phyloP scores from a whole-genome alignment of 2,113 vertebrate genomes.

The Cranoglanis bouderius region DNA sequence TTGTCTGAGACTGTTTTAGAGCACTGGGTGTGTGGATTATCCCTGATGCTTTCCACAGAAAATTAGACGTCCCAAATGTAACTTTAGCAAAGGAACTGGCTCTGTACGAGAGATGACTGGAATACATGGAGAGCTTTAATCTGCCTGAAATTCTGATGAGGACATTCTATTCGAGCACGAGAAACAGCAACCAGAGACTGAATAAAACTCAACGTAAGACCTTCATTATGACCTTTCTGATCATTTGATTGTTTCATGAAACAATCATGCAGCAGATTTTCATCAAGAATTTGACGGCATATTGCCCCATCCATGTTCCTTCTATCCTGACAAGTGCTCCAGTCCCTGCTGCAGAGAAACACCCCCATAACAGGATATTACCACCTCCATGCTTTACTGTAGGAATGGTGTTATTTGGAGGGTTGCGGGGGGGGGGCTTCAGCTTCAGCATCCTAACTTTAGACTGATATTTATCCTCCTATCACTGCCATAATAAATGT shows the following conservation, averaged over 20 bases:
- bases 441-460: too few relatives aligned
- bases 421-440: too few relatives aligned
- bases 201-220: not conserved
- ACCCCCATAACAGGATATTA: too few relatives aligned
- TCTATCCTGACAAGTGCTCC: too few relatives aligned
- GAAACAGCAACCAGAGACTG: not conserved
- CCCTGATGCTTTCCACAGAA: slow-evolving; percentile 57
- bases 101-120: not conserved
- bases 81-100: slow-evolving; percentile 35
- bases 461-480: not conserved
- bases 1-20: slow-evolving; percentile 53
- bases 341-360: too few relatives aligned
- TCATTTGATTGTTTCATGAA: too few relatives aligned
- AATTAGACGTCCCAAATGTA: slow-evolving; percentile 39
- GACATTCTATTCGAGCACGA: not conserved
- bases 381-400: too few relatives aligned
- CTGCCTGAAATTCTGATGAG: not conserved
- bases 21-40: slow-evolving; percentile 63
- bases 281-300: too few relatives aligned
- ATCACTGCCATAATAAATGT: not conserved
- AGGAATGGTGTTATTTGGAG: too few relatives aligned
- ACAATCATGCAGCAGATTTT: too few relatives aligned
- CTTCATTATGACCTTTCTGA: too few relatives aligned
- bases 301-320: too few relatives aligned
- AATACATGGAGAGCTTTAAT: not conserved